Evolutionary conservation across 2,113 vertebrate species (phyloP).

Genomic region (Bos taurus): ARS-UCD2.0 NC_037332.1:85604501-85605000

Average conservation of each 20-base stretch:
- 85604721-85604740: conserved; percentile 45
- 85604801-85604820: not conserved
- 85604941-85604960: not conserved
- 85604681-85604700: conserved; percentile 54
- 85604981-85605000: not conserved
- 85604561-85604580: conserved; percentile 63
- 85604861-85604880: not conserved
- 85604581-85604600: conserved; percentile 70
- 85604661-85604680: conserved; percentile 62
- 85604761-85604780: conserved; percentile 26
- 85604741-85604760: conserved; percentile 12
- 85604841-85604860: not conserved
- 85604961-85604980: not conserved
- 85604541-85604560: conserved; percentile 70
- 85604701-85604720: conserved; percentile 62
- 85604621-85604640: conserved; percentile 69
- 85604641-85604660: conserved; percentile 74
- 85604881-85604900: not conserved
- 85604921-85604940: not conserved
- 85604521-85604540: not conserved
- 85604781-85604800: not conserved
- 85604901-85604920: not conserved
- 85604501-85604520: conserved; percentile 65
- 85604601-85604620: conserved; percentile 65
- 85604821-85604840: conserved; percentile 20